A percentile compares a stretch with the other conserved stretches of the same genome.
phyloP scores from a whole-genome alignment of 2,888 invertebrate species.

The Priapulus caudatus region DNA sequence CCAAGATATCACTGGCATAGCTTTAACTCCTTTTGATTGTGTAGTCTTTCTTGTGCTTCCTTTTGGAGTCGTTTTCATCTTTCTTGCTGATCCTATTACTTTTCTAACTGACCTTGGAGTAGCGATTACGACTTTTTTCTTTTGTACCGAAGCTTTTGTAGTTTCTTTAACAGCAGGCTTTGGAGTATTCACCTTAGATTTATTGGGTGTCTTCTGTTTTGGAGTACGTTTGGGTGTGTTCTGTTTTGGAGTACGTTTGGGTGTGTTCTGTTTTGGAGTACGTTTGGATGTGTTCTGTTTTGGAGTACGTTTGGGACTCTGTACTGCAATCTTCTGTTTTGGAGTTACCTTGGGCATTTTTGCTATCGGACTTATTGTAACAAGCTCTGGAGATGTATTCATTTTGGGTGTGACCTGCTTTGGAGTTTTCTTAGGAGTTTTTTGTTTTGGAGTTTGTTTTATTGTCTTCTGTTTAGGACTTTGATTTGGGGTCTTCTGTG shows the following conservation, averaged over 20 bases:
- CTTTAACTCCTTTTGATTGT: too few species aligned
- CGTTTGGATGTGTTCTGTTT: not conserved
- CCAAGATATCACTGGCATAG: too few species aligned
- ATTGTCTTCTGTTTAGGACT: too few species aligned
- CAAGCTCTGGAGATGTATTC: not conserved
- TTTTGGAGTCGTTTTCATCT: too few species aligned
- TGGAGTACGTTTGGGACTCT: too few species aligned
- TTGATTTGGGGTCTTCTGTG: not conserved
- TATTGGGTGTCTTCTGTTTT: not conserved
- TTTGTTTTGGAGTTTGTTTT: not conserved
- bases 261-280: not conserved
- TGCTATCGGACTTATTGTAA: not conserved
- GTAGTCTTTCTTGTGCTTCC: too few species aligned
- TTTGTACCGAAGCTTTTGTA: not conserved
- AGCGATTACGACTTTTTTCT: not conserved
- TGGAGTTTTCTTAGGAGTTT: not conserved
- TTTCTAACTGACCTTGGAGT: not conserved
- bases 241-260: not conserved
- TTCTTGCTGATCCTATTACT: too few species aligned
- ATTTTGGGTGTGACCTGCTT: not conserved
- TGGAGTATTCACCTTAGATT: not conserved
- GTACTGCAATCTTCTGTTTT: not conserved
- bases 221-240: not conserved
- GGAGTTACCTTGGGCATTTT: not conserved
- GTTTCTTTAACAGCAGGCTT: not conserved